These are phyloP conservation scores for Ciona savignyi DNA, from an alignment of 23 tunicate genomes.

Conservation along the genomic window DNA sequence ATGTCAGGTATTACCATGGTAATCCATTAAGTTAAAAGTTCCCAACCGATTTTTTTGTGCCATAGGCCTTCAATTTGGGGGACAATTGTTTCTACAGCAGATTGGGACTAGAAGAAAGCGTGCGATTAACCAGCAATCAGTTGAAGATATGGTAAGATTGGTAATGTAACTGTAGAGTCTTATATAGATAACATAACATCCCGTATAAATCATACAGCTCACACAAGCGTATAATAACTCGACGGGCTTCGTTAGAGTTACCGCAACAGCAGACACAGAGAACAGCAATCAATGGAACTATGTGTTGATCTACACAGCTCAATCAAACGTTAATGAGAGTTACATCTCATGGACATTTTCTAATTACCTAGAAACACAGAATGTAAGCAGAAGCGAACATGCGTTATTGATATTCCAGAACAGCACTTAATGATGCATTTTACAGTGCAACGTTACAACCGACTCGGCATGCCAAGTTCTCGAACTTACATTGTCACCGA, in stretches of 20 bases:
- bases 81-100: background rate
- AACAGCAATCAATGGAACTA: background rate
- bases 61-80: background rate
- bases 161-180: no score
- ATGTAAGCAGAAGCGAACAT: background rate
- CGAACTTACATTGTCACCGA: background rate
- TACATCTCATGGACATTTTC: background rate
- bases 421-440: background rate
- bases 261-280: background rate
- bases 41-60: no score
- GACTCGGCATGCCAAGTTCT: background rate
- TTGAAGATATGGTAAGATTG: background rate
- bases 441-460: background rate
- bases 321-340: background rate
- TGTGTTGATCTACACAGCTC: background rate
- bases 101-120: background rate
- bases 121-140: background rate
- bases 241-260: background rate
- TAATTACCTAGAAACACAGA: background rate
- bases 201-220: background rate
- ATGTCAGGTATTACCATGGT: background rate
- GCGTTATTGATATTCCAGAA: no score
- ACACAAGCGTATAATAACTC: background rate
- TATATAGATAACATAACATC: no score
- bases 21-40: no score